Evolutionary conservation across 2,888 invertebrate species (phyloP), one percentile per base, ranked within the genome.

Genomic region (Oxyscelio sp.): DNA sequence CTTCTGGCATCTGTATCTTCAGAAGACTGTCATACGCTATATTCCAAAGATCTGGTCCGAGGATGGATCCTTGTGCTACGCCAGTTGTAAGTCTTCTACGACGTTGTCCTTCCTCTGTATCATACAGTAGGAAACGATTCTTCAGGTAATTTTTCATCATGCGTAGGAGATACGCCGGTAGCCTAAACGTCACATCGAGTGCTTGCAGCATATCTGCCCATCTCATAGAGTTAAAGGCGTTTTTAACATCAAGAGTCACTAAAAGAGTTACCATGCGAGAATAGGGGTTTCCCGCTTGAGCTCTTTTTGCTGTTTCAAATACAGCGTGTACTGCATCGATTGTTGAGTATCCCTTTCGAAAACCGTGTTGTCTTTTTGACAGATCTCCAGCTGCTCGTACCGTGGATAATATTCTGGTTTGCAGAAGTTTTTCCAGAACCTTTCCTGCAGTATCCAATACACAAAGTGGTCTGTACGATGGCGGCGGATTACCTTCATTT

Each of bases 31-130:
- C 85, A 56, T 89, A 89, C 11, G 82, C 63, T n/a, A 79, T 65
- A 68, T 89, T 89, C 86, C 86, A 89, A 2, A 87, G 75, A 34
- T 77, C 73, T 4, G 87, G 87, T 27, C 85, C 84, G 0, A 86
- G 65, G 11, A 74, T 66, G 3, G 85, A 83, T 1, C 87, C 87
- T 54, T 88, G 87, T 4, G 85, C 82, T 0, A 75, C 82, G 4
- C 87, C 86, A 13, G 77, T 70, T 0, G 81, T 75, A 34, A 78
- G 52, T 8, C 40, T 70, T 79, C 21, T n/a, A n/a, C 59, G 43
- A 1, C 80, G 70, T 17, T 22, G 31, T 17, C 85, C 77, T 4
- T 86, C 59, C 15, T 15, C 38, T 13, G 83, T 78, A 13, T 83
- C 78, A 40, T 83, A 85, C 3, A 31, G 11, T 19, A 85, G 66